Base-by-base conservation (phyloP, 2,888 invertebrate genomes). In the Ariolimax columbianus region DNA sequence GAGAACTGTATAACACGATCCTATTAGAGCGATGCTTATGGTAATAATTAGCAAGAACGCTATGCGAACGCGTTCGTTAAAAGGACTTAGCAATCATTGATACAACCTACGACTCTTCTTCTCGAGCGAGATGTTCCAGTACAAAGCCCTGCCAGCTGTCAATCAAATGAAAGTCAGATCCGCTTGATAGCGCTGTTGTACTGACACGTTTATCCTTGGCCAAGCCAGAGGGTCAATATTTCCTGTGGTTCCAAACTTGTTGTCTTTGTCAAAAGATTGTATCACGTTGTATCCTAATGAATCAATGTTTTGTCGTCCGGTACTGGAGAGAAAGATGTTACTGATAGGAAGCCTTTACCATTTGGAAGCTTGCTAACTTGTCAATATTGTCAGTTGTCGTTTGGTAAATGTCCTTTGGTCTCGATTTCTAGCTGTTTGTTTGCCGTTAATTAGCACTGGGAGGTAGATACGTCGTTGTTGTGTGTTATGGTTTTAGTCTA, bases 21-120 rank as follows among this genome's bases (percentile, higher is more conserved):
- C 79, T 68, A 68, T 79, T 68, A 47, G 79, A 68, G 23, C 19
- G 43, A 40, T 66, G 43, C 66, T 66, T 66, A 43, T 0, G 66
- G 9, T 68, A 66, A 68, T 68, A 66, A 79, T 79, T 79, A 66
- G 79, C 23, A 30, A 14, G 40, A n/a, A 14, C 59, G 23, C 19
- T 30, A 30, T 9, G 43, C 14, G 63, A 78, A 63, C 26, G 40
- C 11, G 40, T 38, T 66, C 66, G 40, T n/a, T 40, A 38, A 4
- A 43, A n/a, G 14, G 3, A 38, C 40, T 66, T 43, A n/a, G 55
- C 66, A 40, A 66, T 66, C 66, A 40, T 40, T 78, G 78, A 78
- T 43, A 78, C 78, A 78, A 40, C 78, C 78, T 78, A 38, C 78
- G 63, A 78, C 78, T 19, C 11, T 55, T 55, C 55, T 23, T 17